Percentiles rank a stretch among this genome's conserved stretches.
Evolutionary conservation across 2,113 vertebrate genomes (phyloP).

Genomic region (Sminthopsis crassicaudata): DNA sequence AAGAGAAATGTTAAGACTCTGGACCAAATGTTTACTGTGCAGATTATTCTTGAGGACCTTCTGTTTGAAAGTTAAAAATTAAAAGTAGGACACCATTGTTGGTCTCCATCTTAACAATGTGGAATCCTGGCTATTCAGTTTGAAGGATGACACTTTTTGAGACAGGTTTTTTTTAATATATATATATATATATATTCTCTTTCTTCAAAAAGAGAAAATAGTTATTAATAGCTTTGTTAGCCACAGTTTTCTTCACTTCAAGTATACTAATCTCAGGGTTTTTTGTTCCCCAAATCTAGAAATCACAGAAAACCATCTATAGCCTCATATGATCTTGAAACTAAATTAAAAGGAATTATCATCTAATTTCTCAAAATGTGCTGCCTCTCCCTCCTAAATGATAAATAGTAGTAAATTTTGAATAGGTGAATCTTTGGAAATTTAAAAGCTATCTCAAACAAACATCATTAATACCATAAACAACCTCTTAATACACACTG

Average conservation of each 20-base stretch:
- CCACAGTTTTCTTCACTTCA: conserved; percentile 67
- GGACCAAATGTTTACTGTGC: conserved; percentile 69
- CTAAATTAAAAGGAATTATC: conserved; percentile 50
- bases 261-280: conserved; percentile 63
- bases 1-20: conserved; percentile 65
- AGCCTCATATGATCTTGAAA: conserved; percentile 48
- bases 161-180: not conserved
- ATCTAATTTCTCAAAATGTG: too few species aligned
- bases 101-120: conserved; percentile 48
- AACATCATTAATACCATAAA: conserved; percentile 9
- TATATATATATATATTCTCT: conserved; percentile 61
- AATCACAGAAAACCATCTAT: conserved; percentile 47
- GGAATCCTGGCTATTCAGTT: conserved; percentile 9
- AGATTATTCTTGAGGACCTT: conserved; percentile 73
- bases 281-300: conserved; percentile 65
- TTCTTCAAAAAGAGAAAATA: conserved; percentile 54
- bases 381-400: conserved; percentile 55
- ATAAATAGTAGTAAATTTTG: conserved; percentile 55
- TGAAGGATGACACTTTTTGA: not conserved
- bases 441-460: conserved; percentile 11
- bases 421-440: conserved; percentile 32
- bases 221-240: conserved; percentile 63
- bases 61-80: conserved; percentile 74
- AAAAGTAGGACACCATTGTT: conserved; percentile 15
- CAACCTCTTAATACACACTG: too few species aligned